Evolutionary conservation across 2,797 vertebrate genomes (phyloP).

Genomic region (Coracias cyanogaster): DNA sequence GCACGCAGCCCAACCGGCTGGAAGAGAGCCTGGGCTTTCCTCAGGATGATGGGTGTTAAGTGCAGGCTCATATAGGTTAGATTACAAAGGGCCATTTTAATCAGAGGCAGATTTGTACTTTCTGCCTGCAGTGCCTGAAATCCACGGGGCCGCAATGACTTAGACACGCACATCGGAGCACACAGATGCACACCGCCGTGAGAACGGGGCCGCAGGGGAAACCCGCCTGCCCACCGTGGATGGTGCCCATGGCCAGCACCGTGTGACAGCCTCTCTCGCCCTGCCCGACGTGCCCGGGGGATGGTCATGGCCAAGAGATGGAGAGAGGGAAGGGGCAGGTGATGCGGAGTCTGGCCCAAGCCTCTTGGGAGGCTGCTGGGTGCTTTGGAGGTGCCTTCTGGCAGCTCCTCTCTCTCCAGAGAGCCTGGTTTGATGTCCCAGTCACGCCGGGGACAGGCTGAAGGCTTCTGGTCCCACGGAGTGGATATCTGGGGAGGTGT

Average conservation of each 20-base stretch:
- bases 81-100: conserved; percentile 49
- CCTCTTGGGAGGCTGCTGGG: rapidly evolving
- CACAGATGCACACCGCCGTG: rapidly evolving
- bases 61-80: conserved; percentile 61
- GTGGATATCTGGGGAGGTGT: background rate
- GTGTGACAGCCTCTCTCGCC: background rate
- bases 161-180: background rate
- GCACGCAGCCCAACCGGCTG: conserved; percentile 41
- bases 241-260: rapidly evolving
- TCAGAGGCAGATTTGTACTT: conserved; percentile 56
- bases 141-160: background rate
- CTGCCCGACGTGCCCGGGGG: rapidly evolving
- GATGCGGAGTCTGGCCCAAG: background rate
- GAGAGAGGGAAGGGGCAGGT: background rate
- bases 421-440: background rate
- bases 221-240: rapidly evolving
- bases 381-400: background rate
- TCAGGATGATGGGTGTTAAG: conserved; percentile 52
- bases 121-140: conserved; percentile 9
- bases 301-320: rapidly evolving
- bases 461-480: background rate
- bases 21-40: conserved; percentile 54
- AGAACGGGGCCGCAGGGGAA: rapidly evolving
- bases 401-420: background rate
- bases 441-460: rapidly evolving